A percentile compares a stretch with the other conserved stretches of the same genome.
Conservation (phyloP, 2,797 vertebrate genomes). For the Pygocentrus nattereri region DNA sequence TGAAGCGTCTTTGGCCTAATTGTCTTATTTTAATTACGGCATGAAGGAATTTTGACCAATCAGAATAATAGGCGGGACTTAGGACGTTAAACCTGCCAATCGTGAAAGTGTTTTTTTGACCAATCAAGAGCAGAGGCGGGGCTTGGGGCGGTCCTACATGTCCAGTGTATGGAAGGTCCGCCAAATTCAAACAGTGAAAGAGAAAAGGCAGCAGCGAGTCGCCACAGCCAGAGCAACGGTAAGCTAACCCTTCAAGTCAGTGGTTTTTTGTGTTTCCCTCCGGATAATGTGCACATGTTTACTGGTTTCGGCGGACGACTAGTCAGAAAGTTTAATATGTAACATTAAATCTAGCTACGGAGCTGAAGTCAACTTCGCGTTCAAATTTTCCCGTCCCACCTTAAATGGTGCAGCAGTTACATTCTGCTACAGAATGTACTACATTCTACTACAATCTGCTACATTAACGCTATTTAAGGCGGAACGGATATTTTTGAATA, state of each 20-base stretch:
- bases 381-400: too few species aligned
- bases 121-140: slow-evolving; percentile 47
- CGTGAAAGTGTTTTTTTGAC: background rate
- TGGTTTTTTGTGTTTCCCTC: background rate
- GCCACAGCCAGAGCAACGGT: background rate
- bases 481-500: too few species aligned
- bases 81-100: background rate
- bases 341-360: too few species aligned
- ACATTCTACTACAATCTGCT: too few species aligned
- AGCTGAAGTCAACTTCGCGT: too few species aligned
- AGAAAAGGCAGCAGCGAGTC: slow-evolving; percentile 48
- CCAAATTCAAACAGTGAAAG: slow-evolving; percentile 80
- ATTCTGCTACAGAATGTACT: too few species aligned
- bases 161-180: slow-evolving; percentile 58
- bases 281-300: background rate
- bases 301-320: background rate
- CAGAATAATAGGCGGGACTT: background rate
- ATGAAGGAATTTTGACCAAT: slow-evolving; percentile 1
- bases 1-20: background rate
- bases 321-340: too few species aligned
- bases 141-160: slow-evolving; percentile 30
- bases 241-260: background rate
- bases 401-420: too few species aligned
- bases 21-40: background rate
- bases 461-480: too few species aligned